Conservation (phyloP, 2,888 invertebrate genomes). For the Poecilobothrus nobilitatus region DNA sequence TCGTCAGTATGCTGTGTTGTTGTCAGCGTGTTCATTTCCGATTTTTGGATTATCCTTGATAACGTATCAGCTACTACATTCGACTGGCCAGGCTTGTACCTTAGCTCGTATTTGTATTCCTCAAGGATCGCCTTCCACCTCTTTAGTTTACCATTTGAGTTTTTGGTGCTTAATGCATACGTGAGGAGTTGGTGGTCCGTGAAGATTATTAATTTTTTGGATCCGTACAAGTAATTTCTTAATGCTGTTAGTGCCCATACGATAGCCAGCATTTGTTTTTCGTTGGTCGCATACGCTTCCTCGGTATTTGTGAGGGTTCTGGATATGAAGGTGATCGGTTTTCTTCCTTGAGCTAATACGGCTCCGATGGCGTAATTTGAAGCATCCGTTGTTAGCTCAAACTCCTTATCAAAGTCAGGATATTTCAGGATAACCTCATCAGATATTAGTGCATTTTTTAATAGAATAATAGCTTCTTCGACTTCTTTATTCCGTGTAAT, state of each 20-base stretch:
- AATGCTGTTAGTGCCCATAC: conserved; percentile 14
- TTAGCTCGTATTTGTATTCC: conserved; percentile 15
- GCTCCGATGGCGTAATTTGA: conserved; percentile 15
- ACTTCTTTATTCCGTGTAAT: conserved; percentile 10
- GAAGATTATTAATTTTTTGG: conserved; percentile 9
- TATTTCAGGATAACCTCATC: conserved; percentile 15
- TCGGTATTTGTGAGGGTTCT: conserved; percentile 8
- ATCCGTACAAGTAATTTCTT: conserved; percentile 9
- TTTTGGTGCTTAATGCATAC: conserved; percentile 11
- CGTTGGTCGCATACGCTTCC: conserved; percentile 12
- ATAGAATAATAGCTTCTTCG: conserved; percentile 15
- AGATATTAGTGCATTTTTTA: conserved; percentile 16
- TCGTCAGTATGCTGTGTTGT: conserved; percentile 12
- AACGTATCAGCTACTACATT: conserved; percentile 17
- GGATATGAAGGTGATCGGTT: conserved; percentile 12
- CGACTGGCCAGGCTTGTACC: conserved; percentile 9
- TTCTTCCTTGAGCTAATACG: conserved; percentile 9
- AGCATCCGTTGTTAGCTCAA: conserved; percentile 14
- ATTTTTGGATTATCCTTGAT: conserved; percentile 7
- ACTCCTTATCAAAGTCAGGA: conserved; percentile 13
- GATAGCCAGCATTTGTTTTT: conserved; percentile 13
- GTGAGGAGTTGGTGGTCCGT: conserved; percentile 14
- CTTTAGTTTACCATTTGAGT: conserved; percentile 12
- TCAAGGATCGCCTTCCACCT: conserved; percentile 18
- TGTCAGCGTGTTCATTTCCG: conserved; percentile 11